Evolutionary conservation across 2,888 invertebrate genomes (phyloP), one percentile per base, ranked within the genome.

Genomic region (Thera britannica): DNA sequence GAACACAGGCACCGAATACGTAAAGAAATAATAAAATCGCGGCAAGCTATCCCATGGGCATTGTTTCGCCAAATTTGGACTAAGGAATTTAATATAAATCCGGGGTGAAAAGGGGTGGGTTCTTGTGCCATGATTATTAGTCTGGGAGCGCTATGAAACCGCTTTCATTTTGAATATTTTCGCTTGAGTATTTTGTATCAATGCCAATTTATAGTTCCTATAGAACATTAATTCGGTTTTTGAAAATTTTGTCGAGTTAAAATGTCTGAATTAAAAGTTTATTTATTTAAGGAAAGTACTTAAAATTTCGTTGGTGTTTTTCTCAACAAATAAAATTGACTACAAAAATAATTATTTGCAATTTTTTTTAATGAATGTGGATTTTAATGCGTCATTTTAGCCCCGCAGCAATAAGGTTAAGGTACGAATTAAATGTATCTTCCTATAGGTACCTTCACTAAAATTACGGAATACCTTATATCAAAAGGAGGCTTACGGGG

Each of bases 51-150:
- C 82, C 82, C 81, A 80, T 83, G 81, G 85, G 86, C 81, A 88
- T 89, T 90, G 89, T 92, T 90, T 88, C 88, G 82, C 84, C 86
- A 87, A 91, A 90, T 90, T 90, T 87, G 86, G 82, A 84, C 82
- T 84, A 83, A 90, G 91, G 91, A 92, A 92, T 92, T 92, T 92
- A 92, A 91, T 92, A 92, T 91, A 91, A 91, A 91, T 90, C 90
- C 87, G 79, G 87, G 81, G 83, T 89, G 90, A 88, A 87, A 90
- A 89, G 89, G 90, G 90, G 87, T 87, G 83, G 84, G 80, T 80
- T 83, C 80, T 83, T 82, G 75, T 77, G 81, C 83, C 85, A 84
- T 87, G 85, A 89, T 91, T 90, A 90, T 90, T 89, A 86, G 87
- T 84, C 83, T 75, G 75, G 79, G 80, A 75, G 72, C 65, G 73